Conservation (phyloP, 2,797 vertebrate species). For the Astyanax mexicanus region DNA sequence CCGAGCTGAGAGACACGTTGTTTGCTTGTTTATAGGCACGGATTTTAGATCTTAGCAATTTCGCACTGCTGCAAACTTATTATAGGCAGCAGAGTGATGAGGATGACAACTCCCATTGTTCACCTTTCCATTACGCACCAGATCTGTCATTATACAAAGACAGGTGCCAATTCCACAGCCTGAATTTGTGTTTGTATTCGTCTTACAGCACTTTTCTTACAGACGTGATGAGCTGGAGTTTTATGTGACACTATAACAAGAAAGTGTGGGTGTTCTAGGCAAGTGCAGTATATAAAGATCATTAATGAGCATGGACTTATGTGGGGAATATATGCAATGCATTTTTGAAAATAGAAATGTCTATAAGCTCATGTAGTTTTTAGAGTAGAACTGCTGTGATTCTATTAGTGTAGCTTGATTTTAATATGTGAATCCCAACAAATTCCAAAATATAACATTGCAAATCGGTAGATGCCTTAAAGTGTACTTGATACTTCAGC, state of each 20-base stretch:
- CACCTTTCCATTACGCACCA: conserved; percentile 9
- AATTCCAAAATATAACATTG: too few relatives aligned
- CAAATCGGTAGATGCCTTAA: too few relatives aligned
- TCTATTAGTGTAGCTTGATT: too few relatives aligned
- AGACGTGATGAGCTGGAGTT: conserved; percentile 20
- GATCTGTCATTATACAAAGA: conserved; percentile 16
- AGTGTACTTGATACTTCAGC: too few relatives aligned
- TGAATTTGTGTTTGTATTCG: too few relatives aligned
- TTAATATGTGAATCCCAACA: too few relatives aligned
- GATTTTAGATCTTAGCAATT: conserved; percentile 18
- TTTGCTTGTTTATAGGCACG: not conserved
- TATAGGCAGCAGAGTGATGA: conserved; percentile 3
- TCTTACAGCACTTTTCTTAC: too few relatives aligned
- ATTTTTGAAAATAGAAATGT: not conserved
- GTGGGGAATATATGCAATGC: not conserved
- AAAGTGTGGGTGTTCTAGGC: conserved; percentile 19
- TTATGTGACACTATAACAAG: conserved; percentile 10
- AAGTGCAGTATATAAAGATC: not conserved
- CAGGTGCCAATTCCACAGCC: conserved; percentile 10
- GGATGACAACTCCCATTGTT: conserved; percentile 5
- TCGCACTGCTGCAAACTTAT: not conserved
- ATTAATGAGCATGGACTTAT: not conserved
- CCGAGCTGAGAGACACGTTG: not conserved
- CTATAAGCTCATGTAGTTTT: not conserved
- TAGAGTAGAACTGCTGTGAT: too few relatives aligned